Evolutionary conservation across 2,888 invertebrate genomes (phyloP).

Genomic region (Xanthorhoe designata): DNA sequence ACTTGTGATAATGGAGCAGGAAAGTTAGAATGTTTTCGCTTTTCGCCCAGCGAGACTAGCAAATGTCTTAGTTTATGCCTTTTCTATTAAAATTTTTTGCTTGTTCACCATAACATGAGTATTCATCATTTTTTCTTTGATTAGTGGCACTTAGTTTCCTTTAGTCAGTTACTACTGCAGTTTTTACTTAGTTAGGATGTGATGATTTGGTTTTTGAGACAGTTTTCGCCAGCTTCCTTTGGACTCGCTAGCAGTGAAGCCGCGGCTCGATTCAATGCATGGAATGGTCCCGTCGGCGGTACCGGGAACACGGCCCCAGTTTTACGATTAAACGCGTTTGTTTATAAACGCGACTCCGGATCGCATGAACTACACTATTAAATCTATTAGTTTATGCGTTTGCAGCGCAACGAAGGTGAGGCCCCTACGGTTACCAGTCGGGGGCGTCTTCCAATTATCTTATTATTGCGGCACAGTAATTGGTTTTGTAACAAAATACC

Average conservation of each 20-base stretch:
- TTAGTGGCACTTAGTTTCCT: not conserved
- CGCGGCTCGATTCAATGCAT: conserved; percentile 21
- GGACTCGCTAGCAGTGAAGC: conserved; percentile 37
- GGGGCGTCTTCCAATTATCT: not conserved
- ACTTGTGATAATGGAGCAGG: not conserved
- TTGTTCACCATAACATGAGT: not conserved
- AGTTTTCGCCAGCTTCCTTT: not conserved
- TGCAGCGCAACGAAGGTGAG: conserved; percentile 15
- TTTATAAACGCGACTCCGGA: conserved; percentile 51
- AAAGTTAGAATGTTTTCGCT: not conserved
- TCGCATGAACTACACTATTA: conserved; percentile 32
- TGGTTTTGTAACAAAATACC: conserved; percentile 13
- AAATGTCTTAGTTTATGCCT: not conserved
- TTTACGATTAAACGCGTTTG: conserved; percentile 52
- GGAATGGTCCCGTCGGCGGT: conserved; percentile 32
- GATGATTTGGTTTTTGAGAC: too few relatives aligned
- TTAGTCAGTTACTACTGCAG: not conserved
- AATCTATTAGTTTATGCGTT: conserved; percentile 38
- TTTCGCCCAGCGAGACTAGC: not conserved
- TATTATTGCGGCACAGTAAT: conserved; percentile 10
- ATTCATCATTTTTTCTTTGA: not conserved
- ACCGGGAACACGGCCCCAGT: conserved; percentile 47
- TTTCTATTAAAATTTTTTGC: not conserved
- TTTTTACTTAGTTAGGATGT: not conserved
- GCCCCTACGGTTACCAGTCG: conserved; percentile 7